Evolutionary conservation across 2,113 vertebrate genomes (phyloP), one percentile per base, ranked within the genome.

Genomic region (Aphelocoma coerulescens): DNA sequence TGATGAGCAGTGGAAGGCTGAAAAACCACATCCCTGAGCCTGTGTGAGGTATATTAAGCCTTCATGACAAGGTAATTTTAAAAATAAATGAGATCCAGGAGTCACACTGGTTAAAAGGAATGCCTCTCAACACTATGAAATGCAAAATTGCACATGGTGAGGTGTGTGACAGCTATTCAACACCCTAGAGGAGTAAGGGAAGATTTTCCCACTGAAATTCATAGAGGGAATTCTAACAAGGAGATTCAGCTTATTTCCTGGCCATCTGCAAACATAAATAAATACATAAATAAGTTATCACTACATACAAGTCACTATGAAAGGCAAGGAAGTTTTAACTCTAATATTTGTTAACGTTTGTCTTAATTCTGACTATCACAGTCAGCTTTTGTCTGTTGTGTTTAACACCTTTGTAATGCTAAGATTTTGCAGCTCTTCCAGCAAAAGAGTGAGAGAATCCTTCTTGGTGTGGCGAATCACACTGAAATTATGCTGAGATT

Each of bases 301-400:
- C 23, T 37, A 37, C 1, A 0, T 26, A 9, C 6, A 3, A 27
- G 2, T 54, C 22, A 44, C 9, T 76, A 10, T 26, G 39, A 76
- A 63, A 51, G 5, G 23, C 33, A 44, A 66, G 26, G 4, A 33
- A 19, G n/a, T 82, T 72, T 72, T 35, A 68, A 30, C 7, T 41
- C 11, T 16, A n/a, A 61, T 17, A 59, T 28, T 33, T 82, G 57
- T 80, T 41, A 71, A 13, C 2, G 16, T 44, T 62, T 85, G 7
- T 1, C 55, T 66, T 76, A 30, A 79, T 76, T 68, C 26, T 10
- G 1, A 4, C 6, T 49, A 8, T 46, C 51, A 58, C 0, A 61
- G 26, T 11, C 10, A 87, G 8, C 8, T 61, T 73, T 79, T 82
- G 4, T 91, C 19, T 41, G 2, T 35, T 23, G 7, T 39, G 8